Conservation (phyloP, 2,888 invertebrate genomes). For the Archaeoteleia sp. region DNA sequence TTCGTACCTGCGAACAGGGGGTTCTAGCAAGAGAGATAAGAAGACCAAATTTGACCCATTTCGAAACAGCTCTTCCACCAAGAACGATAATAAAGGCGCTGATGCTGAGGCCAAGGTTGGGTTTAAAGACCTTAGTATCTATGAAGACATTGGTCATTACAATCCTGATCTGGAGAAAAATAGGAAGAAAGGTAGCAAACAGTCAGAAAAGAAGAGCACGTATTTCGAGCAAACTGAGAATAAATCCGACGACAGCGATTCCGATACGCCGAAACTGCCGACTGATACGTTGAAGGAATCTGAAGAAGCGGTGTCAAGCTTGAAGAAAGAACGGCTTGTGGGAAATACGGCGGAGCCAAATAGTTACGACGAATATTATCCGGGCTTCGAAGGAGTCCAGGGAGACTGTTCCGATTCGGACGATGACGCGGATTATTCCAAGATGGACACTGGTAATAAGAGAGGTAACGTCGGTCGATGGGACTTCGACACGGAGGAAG, state of each 20-base stretch:
- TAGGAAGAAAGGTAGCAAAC: too few relatives aligned
- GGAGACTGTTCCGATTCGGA: constrained; percentile 99
- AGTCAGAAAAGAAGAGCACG: too few relatives aligned
- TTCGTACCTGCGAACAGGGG: constrained; percentile 94
- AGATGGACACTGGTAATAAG: constrained; percentile 99
- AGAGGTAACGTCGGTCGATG: constrained; percentile 97
- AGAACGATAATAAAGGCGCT: constrained; percentile 54
- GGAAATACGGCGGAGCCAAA: constrained; percentile 91
- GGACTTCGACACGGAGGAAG: constrained; percentile 99
- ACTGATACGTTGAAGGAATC: background rate
- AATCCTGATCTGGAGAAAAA: too few relatives aligned
- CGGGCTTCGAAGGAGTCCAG: constrained; percentile 94
- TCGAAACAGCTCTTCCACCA: constrained; percentile 58
- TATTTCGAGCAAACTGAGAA: too few relatives aligned
- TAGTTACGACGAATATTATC: constrained; percentile 99
- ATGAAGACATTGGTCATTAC: too few relatives aligned
- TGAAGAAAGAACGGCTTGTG: constrained; percentile 77
- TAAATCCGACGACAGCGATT: too few relatives aligned
- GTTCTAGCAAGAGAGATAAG: constrained; percentile 83
- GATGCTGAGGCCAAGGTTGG: constrained; percentile 57
- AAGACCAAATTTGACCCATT: constrained; percentile 78
- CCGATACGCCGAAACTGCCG: too few relatives aligned
- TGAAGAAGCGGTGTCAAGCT: constrained; percentile 20
- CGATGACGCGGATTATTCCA: constrained; percentile 98
- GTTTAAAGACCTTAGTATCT: constrained; percentile 22